Conservation (phyloP, 1,140 invertebrate genomes). For the Ctenoplectra terminalis region DNA sequence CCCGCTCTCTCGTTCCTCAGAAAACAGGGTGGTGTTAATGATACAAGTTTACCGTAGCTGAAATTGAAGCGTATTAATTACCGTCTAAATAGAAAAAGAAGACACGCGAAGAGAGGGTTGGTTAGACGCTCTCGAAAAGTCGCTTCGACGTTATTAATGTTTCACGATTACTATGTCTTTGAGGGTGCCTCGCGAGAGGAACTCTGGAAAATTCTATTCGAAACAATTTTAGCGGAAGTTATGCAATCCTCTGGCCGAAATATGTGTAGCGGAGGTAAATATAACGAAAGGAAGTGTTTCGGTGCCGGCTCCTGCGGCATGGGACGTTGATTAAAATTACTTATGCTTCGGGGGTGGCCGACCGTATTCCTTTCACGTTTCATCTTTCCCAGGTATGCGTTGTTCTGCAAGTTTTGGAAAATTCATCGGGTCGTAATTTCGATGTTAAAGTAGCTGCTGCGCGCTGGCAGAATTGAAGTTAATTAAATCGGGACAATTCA, state of each 20-base stretch:
- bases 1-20: no score
- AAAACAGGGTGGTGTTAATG: background rate
- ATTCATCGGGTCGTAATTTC: background rate
- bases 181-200: background rate
- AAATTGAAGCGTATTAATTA: background rate
- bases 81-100: background rate
- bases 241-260: background rate
- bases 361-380: background rate
- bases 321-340: conserved; percentile 24
- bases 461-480: no score
- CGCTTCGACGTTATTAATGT: conserved; percentile 13
- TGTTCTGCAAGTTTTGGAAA: conserved; percentile 10
- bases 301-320: background rate
- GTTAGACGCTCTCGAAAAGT: background rate
- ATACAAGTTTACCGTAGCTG: no score
- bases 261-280: background rate
- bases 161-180: background rate
- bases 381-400: background rate
- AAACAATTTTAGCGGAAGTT: conserved; percentile 18
- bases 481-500: background rate
- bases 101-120: no score
- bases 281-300: conserved; percentile 28
- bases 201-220: conserved; percentile 19
- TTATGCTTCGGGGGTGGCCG: background rate
- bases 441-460: background rate